Conservation (phyloP, 1,140 invertebrate genomes). For the Zaprionus nigranus region DNA sequence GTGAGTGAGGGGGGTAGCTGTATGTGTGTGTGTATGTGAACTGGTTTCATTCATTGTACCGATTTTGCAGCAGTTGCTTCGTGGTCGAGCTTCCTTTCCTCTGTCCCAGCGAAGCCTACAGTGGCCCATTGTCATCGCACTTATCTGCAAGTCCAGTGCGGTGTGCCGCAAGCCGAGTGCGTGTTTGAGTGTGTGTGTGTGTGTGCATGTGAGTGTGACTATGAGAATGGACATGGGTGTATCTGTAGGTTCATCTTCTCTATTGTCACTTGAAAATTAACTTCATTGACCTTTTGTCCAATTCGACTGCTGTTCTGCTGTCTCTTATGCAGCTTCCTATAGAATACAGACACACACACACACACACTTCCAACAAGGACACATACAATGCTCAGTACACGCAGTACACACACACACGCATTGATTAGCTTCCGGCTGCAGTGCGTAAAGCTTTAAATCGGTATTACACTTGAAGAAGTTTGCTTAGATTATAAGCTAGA, state of each 20-base stretch:
- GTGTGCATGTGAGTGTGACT: constrained; percentile 5
- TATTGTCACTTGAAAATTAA: constrained; percentile 67
- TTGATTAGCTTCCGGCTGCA: not conserved
- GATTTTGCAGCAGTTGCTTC: constrained; percentile 10
- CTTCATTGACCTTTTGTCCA: constrained; percentile 38
- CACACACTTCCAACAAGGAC: not conserved
- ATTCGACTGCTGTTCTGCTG: constrained; percentile 43
- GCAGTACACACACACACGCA: constrained; percentile 14
- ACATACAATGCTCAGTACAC: not conserved
- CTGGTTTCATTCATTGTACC: constrained; percentile 16
- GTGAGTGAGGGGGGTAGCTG: not conserved
- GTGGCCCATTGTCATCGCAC: constrained; percentile 17
- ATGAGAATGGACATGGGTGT: not conserved
- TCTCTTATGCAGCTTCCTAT: constrained; percentile 15
- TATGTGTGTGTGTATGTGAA: not conserved
- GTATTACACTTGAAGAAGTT: constrained; percentile 13
- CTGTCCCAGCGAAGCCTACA: not conserved
- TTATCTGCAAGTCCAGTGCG: constrained; percentile 63
- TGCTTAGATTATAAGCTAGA: not conserved
- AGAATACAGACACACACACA: constrained; percentile 8
- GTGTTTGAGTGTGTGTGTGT: constrained; percentile 14
- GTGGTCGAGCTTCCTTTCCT: constrained; percentile 8
- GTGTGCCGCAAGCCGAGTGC: constrained; percentile 55
- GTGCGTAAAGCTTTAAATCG: not conserved
- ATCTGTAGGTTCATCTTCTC: constrained; percentile 21